Evolutionary conservation across 2,888 invertebrate species (phyloP), one percentile per base, ranked within the genome.

Genomic region (Oscheius sp.): DNA sequence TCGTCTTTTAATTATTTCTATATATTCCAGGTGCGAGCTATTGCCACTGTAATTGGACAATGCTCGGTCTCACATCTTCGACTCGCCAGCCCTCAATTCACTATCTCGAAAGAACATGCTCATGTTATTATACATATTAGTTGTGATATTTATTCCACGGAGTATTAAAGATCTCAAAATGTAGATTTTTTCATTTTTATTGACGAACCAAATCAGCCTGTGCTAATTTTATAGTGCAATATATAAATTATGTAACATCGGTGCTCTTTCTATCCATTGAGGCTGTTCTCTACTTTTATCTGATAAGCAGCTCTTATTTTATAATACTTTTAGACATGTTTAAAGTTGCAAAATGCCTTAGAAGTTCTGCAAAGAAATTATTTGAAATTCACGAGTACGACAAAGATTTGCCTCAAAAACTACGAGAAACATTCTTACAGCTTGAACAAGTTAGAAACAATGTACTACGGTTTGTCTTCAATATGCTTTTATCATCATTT

Each of bases 61-160:
- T 42, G 71, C 1, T 65, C 65, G 3, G 70, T 74, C 10, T 71
- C 74, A 1, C 66, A 74, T 37, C 69, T 76, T 58, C 37, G 48
- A 31, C 52, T 76, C 1, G 57, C 65, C 8, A 72, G 76, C 48
- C 76, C 76, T 12, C 76, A 76, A 33, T 76, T 76, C 39, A 76
- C 72, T 55, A 74, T 76, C 12, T 74, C 74, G 1, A 74, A 74
- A 66, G 76, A 76, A 58, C 76, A 76, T 52, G 76, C 76, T 42
- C 76, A 76, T 58, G 73, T 76, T 12, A 74, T 76, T n/a, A 33
- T 76, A 5, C 61, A 72, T 23, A 64, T 76, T 31, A 69, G 70
- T 17, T 69, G 72, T 34, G 74, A 76, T 69, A 65, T 76, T 42
- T 52, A 65, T 39, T 20, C 23, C 10, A 31, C 53, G 20, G 64